Percentiles rank a stretch among this genome's conserved stretches.
Evolutionary conservation across 2,797 vertebrate genomes (phyloP).

Genomic region (Fundulus diaphanus): DNA sequence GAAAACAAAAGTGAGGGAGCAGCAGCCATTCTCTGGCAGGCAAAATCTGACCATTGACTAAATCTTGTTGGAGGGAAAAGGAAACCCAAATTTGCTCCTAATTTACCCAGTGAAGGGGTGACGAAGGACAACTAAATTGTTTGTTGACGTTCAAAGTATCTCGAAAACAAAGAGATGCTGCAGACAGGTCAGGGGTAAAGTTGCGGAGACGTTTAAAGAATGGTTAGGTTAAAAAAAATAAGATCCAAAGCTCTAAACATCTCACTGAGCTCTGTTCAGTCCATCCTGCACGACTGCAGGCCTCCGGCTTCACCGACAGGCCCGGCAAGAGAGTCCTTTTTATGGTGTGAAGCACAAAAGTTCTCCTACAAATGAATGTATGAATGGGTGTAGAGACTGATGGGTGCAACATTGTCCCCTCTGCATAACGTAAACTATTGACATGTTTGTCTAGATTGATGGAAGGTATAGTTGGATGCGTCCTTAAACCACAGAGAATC

Average conservation of each 20-base stretch:
- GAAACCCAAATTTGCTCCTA: not conserved
- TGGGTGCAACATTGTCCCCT: not conserved
- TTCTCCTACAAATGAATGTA: too few species aligned
- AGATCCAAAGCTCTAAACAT: not conserved
- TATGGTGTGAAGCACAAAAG: not conserved
- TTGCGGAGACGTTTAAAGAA: not conserved
- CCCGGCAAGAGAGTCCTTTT: not conserved
- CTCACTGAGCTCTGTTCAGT: not conserved
- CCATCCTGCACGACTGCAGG: not conserved
- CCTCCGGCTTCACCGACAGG: not conserved
- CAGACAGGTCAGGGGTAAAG: not conserved
- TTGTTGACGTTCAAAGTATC: slow-evolving; percentile 27
- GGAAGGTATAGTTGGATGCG: too few species aligned
- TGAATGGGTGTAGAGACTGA: too few species aligned
- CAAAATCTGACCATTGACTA: slow-evolving; percentile 17
- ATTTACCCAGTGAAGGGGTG: slow-evolving; percentile 35
- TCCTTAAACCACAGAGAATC: not conserved
- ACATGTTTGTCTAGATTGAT: too few species aligned
- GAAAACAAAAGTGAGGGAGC: slow-evolving; percentile 51
- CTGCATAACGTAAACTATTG: not conserved
- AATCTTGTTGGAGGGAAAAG: slow-evolving; percentile 32
- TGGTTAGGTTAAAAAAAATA: not conserved
- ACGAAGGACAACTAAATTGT: slow-evolving; percentile 31
- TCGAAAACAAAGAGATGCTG: not conserved
- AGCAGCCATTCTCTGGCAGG: not conserved